Base-by-base conservation (phyloP, 2,113 vertebrate genomes). In the Platysteira castanea region DNA sequence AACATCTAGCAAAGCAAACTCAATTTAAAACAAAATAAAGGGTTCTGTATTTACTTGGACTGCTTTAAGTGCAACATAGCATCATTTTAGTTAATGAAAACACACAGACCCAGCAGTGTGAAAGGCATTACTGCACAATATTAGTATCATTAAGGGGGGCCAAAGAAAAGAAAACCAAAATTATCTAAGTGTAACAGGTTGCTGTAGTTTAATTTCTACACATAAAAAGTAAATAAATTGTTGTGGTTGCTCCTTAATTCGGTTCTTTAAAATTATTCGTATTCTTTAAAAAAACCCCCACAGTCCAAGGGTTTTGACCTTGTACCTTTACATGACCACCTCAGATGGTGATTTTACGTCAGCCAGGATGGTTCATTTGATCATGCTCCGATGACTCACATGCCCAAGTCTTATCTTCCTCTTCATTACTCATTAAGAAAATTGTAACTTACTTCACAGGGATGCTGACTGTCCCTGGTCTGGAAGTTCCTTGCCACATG, bases 361-460 rank as follows among this genome's bases (percentile, higher is more conserved):
- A 75, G 13, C 7, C 46, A 50, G 41, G 53, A n/a, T 2, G 1
- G 65, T 80, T 95, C n/a, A 28, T 46, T 41, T 60, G 23, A 35
- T 47, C 54, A 37, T 56, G 52, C 4, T 26, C 19, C 27, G 27
- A 21, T 54, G 35, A 89, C 30, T 84, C 42, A 77, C 2, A 22
- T 37, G 12, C 23, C 11, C 17, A 28, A 30, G 26, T 64, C 26
- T 67, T 70, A 31, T 4, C 20, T 84, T 68, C 13, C 6, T 53
- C 41, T 54, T 71, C 35, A 49, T 68, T 91, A 63, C 13, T 85
- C 30, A 44, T 47, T 70, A 65, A 53, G 18, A 76, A 77, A 71
- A 60, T 33, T 96, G 17, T 95, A 91, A 52, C 28, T 94, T 88
- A 52, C 31, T 95, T 97, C 94, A 71, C 65, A 99, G 99, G 99